Percentiles rank a stretch among this genome's conserved stretches.
Conservation (phyloP, 2,888 invertebrate species). For the Synanthedon tipuliformis region DNA sequence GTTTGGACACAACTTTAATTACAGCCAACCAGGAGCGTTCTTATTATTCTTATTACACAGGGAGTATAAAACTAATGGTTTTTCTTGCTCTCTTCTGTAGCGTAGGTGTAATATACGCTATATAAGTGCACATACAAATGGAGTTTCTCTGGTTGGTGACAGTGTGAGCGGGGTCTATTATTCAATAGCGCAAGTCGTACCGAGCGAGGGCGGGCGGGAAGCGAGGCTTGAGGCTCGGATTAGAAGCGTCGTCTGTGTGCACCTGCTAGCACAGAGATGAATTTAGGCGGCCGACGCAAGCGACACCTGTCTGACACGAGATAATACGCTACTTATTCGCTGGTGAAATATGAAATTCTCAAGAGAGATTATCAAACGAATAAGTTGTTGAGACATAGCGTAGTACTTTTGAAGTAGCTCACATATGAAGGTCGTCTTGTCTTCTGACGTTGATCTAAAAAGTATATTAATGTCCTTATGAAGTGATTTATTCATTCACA, state of each 20-base stretch:
- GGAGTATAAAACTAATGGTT: no score
- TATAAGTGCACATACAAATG: slow-evolving; percentile 12
- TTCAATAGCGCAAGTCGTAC: slow-evolving; percentile 26
- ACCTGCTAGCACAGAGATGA: slow-evolving; percentile 54
- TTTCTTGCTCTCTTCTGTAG: no score
- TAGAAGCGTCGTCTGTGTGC: slow-evolving; percentile 46
- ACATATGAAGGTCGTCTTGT: no score
- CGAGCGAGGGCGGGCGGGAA: slow-evolving; percentile 10
- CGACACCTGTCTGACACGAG: slow-evolving; percentile 61
- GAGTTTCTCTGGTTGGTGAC: slow-evolving; percentile 25
- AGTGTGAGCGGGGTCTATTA: slow-evolving; percentile 23
- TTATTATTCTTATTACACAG: no score
- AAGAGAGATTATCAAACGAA: slow-evolving; percentile 17
- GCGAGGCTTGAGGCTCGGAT: slow-evolving; percentile 39
- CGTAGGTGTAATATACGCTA: no score
- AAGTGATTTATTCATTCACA: no score
- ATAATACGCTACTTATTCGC: slow-evolving; percentile 58
- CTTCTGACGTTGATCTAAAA: no score
- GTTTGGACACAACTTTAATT: no score
- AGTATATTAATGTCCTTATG: no score
- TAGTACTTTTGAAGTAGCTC: background rate
- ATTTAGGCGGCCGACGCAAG: slow-evolving; percentile 51
- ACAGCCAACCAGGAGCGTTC: no score
- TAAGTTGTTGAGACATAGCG: slow-evolving; percentile 4
- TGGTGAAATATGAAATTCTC: slow-evolving; percentile 59